Evolutionary conservation across 2,113 vertebrate species (phyloP).

Genomic region (Rattus rattus): DNA sequence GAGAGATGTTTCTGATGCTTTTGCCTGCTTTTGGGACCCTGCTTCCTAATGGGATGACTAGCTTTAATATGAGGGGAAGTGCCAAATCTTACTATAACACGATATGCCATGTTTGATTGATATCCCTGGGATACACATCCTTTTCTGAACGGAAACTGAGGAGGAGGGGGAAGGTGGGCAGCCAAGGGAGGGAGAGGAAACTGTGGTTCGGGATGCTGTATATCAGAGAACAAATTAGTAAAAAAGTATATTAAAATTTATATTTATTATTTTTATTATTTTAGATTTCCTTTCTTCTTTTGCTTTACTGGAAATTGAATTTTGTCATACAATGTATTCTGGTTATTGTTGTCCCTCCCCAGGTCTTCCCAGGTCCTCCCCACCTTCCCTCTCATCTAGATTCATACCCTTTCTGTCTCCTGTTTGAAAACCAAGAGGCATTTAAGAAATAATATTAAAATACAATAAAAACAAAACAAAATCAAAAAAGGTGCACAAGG

Average conservation of each 20-base stretch:
- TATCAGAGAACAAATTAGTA: neutral
- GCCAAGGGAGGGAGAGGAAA: neutral
- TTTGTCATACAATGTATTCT: neutral
- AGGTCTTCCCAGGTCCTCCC: neutral
- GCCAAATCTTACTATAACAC: neutral
- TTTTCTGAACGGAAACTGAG: neutral
- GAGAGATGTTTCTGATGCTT: neutral
- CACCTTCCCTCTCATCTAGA: neutral
- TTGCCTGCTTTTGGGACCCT: neutral
- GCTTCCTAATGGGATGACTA: neutral
- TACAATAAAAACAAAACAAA: neutral
- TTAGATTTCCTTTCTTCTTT: neutral
- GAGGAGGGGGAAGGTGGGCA: neutral
- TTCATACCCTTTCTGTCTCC: neutral
- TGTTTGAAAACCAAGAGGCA: neutral
- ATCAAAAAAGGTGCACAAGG: neutral
- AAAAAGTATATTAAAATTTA: neutral
- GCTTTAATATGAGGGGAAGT: neutral
- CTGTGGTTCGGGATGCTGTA: neutral
- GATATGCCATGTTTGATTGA: neutral
- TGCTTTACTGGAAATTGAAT: neutral
- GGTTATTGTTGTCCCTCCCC: no score
- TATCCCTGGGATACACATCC: neutral
- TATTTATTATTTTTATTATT: neutral
- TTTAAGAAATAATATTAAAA: neutral